Base-by-base conservation (phyloP, 2,797 vertebrate genomes). In the Epinephelus awoara region DNA sequence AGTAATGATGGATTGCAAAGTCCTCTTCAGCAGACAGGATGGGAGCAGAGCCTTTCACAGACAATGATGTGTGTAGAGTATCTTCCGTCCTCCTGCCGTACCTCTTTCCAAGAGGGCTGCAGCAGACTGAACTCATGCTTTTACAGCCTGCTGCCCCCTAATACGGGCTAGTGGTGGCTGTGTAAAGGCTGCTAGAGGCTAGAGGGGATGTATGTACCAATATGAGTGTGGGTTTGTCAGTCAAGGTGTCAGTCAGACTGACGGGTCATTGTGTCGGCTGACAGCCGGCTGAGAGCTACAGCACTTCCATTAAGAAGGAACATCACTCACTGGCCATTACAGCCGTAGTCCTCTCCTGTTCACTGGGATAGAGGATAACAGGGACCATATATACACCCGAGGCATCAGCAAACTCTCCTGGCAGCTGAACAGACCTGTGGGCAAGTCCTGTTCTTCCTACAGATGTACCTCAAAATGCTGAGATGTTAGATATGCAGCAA, bases 251-350 rank as follows among this genome's bases (percentile, higher is more conserved):
- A 89, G 86, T 27, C 80, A 86, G 75, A 71, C 69, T 80, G 88
- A 86, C 44, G 51, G 79, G 78, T 85, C 91, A 85, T 88, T 89
- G 89, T 92, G 88, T 80, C 51, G 1, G 46, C 79, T 88, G 91
- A 89, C 91, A 93, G 85, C 79, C 25, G 73, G 80, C 89, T 85
- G 86, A 92, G 86, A 83, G 88, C 88, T 91, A 90, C 86, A 90
- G 86, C 68, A 66, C 82, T 88, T 92, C 88, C 81, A 90, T 90
- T 91, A 90, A 89, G 82, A 76, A 67, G 63, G 72, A 80, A 85
- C 87, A 87, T 92, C 88, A 85, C 72, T 90, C 88, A 88, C 38
- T 38, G 85, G 77, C 78, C 68, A 76, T 86, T 82, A 77, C 56
- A 65, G 80, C 72, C 79, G 58, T 75, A 73, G 62, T 40, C 44